Evolutionary conservation across 2,113 vertebrate genomes (phyloP).

Genomic region (Mesocricetus auratus): DNA sequence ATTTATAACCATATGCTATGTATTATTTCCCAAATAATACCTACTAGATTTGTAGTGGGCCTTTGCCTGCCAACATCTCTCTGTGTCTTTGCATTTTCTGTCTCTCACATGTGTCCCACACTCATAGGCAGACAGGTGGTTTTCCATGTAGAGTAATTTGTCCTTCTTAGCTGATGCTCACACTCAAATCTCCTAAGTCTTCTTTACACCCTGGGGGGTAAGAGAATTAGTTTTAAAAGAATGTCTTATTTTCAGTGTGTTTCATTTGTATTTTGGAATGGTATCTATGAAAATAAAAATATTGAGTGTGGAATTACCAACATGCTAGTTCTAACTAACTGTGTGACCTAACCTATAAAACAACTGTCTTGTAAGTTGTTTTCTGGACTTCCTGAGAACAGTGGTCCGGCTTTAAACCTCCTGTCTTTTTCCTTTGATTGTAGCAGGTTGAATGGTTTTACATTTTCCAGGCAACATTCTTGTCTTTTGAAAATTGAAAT

Average conservation of each 20-base stretch:
- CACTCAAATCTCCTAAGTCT: neutral
- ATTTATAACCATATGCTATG: neutral
- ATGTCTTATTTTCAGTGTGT: constrained; percentile 50
- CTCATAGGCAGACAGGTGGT: neutral
- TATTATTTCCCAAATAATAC: neutral
- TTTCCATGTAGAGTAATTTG: constrained; percentile 14
- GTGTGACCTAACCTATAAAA: neutral
- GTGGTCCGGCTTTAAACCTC: neutral
- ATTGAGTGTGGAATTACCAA: neutral
- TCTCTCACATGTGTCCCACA: neutral
- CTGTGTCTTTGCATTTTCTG: neutral
- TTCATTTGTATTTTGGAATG: constrained; percentile 28
- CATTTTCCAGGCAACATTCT: neutral
- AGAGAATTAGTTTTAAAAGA: constrained; percentile 41
- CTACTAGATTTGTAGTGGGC: neutral
- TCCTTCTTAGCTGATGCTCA: constrained; percentile 10
- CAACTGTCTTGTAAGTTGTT: neutral
- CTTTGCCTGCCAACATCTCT: neutral
- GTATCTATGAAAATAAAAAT: constrained; percentile 41
- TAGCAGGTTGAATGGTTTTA: constrained; percentile 2
- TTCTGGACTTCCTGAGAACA: neutral
- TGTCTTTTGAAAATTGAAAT: neutral
- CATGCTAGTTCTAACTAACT: neutral
- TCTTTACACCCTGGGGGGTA: neutral
- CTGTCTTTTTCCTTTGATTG: neutral